A percentile compares a stretch with the other conserved stretches of the same genome.
These are phyloP conservation scores for Aulostomus chinensis DNA, from an alignment of 2,797 vertebrate genomes.

Conservation along the genomic window DNA sequence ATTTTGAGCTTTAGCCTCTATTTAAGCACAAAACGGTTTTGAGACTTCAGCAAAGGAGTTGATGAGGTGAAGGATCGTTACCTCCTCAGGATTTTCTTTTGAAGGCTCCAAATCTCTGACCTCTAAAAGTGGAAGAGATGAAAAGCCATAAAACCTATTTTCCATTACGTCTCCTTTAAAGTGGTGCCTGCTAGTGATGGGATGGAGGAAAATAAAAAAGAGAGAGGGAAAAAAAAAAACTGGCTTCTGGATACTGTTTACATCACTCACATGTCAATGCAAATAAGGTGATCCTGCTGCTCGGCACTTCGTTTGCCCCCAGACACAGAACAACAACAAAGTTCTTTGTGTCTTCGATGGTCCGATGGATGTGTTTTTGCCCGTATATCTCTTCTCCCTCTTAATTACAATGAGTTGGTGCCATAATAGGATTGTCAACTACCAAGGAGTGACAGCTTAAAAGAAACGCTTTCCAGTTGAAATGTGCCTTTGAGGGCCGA, in stretches of 20 bases:
- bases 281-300: conserved; percentile 65
- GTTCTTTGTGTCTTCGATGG: conserved; percentile 65
- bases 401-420: conserved; percentile 84
- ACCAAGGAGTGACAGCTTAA: conserved; percentile 83
- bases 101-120: conserved; percentile 65
- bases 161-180: conserved; percentile 74
- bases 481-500: conserved; percentile 84
- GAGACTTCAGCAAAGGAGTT: conserved; percentile 55
- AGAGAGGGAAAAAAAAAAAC: conserved; percentile 49
- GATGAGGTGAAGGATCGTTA: conserved; percentile 74
- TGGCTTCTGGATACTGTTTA: conserved; percentile 70
- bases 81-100: conserved; percentile 67
- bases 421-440: conserved; percentile 85
- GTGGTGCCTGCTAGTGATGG: conserved; percentile 53
- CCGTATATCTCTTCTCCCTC: conserved; percentile 74
- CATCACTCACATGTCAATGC: conserved; percentile 75
- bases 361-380: conserved; percentile 65
- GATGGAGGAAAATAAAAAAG: conserved; percentile 52
- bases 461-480: conserved; percentile 84
- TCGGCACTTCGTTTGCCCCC: conserved; percentile 54
- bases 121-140: conserved; percentile 67
- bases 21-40: conserved; percentile 63
- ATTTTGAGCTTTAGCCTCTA: conserved; percentile 42
- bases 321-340: conserved; percentile 64
- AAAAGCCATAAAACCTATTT: conserved; percentile 81